These are phyloP conservation scores for Ceuthmochares aereus DNA, from an alignment of 2,113 vertebrate genomes.

Conservation along the genomic window DNA sequence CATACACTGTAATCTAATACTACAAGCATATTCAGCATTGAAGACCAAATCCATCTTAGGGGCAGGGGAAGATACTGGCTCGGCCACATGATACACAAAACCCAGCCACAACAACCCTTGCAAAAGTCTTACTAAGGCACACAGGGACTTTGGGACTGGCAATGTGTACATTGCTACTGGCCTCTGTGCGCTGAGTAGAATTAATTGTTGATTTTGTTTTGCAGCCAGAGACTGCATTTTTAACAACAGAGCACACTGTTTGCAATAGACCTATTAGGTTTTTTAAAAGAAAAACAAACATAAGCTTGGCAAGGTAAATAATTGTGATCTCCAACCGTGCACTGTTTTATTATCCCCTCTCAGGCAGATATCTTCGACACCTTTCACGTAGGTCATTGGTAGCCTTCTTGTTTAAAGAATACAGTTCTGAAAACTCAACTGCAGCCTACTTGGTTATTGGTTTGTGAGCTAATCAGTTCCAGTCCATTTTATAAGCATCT, in stretches of 20 bases:
- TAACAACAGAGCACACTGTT: background rate
- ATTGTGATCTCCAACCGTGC: background rate
- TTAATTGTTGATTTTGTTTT: background rate
- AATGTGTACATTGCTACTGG: rapidly evolving
- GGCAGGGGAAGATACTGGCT: background rate
- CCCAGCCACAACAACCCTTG: rapidly evolving
- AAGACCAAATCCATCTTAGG: background rate
- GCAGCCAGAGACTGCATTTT: background rate
- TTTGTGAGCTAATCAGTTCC: background rate
- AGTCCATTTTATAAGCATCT: background rate
- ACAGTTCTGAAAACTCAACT: background rate
- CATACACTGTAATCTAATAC: background rate
- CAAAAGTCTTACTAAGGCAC: background rate
- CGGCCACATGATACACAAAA: rapidly evolving
- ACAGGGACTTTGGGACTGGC: background rate
- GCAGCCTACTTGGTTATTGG: background rate
- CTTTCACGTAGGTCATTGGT: background rate
- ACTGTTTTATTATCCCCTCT: background rate
- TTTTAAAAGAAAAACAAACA: background rate
- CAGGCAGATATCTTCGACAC: background rate
- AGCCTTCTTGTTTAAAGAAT: background rate
- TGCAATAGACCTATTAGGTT: background rate
- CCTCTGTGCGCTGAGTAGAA: background rate
- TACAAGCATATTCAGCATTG: no score
- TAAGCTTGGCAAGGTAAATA: background rate